Evolutionary conservation across 2,113 vertebrate species (phyloP).

Genomic region (Crocuta crocuta): DNA sequence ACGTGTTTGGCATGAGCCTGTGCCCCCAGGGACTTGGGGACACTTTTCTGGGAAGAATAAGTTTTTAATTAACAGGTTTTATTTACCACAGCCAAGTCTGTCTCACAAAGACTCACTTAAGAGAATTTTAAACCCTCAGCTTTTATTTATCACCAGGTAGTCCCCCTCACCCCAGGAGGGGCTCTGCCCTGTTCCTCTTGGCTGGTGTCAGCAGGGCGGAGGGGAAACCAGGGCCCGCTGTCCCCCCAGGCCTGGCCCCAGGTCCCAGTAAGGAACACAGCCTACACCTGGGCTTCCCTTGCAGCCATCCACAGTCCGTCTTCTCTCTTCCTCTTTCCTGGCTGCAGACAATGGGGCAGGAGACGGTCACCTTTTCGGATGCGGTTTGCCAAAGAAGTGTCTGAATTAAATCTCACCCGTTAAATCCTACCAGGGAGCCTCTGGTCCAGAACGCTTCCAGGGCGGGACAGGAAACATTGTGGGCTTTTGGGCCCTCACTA

Average conservation of each 20-base stretch:
- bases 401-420: neutral
- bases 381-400: neutral
- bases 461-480: neutral
- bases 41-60: conserved; percentile 74
- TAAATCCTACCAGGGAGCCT: neutral
- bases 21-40: conserved; percentile 67
- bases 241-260: neutral
- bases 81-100: conserved; percentile 84
- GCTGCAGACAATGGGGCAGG: neutral
- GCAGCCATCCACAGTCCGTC: neutral
- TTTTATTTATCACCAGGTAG: conserved; percentile 86
- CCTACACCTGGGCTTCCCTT: neutral
- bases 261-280: neutral
- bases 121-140: conserved; percentile 89
- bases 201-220: conserved; percentile 33
- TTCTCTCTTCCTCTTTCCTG: neutral
- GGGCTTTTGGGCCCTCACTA: neutral
- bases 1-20: neutral
- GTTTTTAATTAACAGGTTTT: conserved; percentile 88
- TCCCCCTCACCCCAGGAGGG: conserved; percentile 78
- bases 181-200: conserved; percentile 64
- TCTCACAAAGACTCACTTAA: conserved; percentile 80
- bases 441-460: neutral
- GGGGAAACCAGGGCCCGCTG: neutral
- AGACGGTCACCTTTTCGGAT: neutral